Evolutionary conservation across 2,888 invertebrate genomes (phyloP), one percentile per base, ranked within the genome.

Genomic region (Philonicus albiceps): DNA sequence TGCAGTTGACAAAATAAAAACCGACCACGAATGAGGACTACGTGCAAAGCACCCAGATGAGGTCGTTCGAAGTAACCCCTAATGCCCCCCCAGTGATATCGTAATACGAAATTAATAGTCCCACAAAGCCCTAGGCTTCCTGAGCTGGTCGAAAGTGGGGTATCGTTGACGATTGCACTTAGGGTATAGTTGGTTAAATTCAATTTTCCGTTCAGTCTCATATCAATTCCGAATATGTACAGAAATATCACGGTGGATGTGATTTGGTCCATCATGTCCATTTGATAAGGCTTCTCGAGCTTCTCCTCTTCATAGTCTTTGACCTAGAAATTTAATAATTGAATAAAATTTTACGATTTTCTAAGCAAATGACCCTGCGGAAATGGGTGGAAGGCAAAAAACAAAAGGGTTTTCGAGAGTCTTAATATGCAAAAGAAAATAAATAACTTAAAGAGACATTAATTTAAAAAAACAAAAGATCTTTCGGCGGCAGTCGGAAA

Each of bases 311-410:
- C 34, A 72, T n/a, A 37, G 31, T 64, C 13, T 83, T 64, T 72
- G 72, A 27, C 40, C 72, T 22, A 13, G 11, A 83, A 83, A 83
- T 83, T 72, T 83, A 72, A 83, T 72, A 72, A 72, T 72, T 27
- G 83, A 83, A 64, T 83, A 83, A 83, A 83, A 83, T 83, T 83
- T 83, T 83, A 72, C 72, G n/a, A 40, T 40, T n/a, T n/a, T n/a
- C n/a, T 0, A 37, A 31, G 22, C 27, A 2, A 11, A 64, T 27
- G 27, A 27, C 22, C 19, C 22, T 8, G 4, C 0, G 6, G 34
- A 55, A 64, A 13, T 49, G 8, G 49, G n/a, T 13, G 0, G 27
- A 2, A 37, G 7, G 2, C 34, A 5, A 40, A 40, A 43, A 16
- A n/a, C n/a, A 0, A 22, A 49, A 78, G 22, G 49, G 27, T 27